Evolutionary conservation across 1,140 invertebrate species (phyloP).

Genomic region (Vanessa atalanta): DNA sequence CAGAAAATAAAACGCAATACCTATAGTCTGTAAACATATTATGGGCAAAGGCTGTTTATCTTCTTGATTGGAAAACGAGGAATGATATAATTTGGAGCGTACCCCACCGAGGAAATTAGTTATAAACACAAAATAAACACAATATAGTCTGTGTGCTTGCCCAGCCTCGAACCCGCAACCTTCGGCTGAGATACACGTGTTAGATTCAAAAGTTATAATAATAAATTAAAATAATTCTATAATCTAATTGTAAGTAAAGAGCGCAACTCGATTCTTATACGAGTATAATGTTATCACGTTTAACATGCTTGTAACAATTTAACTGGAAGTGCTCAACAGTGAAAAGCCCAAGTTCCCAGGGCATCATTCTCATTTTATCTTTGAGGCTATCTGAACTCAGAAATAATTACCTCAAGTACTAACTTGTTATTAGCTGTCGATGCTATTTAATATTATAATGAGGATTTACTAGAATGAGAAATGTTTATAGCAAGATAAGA

Average conservation of each 20-base stretch:
- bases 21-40: too few relatives aligned
- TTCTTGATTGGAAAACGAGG: too few relatives aligned
- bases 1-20: too few relatives aligned
- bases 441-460: slow-evolving; percentile 24
- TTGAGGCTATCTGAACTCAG: slow-evolving; percentile 28
- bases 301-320: slow-evolving; percentile 5
- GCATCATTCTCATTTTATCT: slow-evolving; percentile 31
- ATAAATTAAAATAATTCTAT: too few relatives aligned
- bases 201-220: too few relatives aligned
- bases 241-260: neutral
- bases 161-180: too few relatives aligned
- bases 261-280: neutral
- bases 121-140: too few relatives aligned
- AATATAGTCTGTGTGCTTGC: too few relatives aligned
- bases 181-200: too few relatives aligned
- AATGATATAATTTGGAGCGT: too few relatives aligned
- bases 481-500: neutral
- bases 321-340: slow-evolving; percentile 3
- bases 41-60: too few relatives aligned
- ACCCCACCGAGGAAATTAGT: too few relatives aligned
- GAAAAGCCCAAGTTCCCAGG: slow-evolving; percentile 36
- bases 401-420: slow-evolving; percentile 25
- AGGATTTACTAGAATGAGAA: slow-evolving; percentile 2
- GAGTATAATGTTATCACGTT: neutral
- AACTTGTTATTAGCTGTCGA: slow-evolving; percentile 34